phyloP scores from a whole-genome alignment of 1,140 invertebrate species.

The Stenopsyche tienmushanensis region DNA sequence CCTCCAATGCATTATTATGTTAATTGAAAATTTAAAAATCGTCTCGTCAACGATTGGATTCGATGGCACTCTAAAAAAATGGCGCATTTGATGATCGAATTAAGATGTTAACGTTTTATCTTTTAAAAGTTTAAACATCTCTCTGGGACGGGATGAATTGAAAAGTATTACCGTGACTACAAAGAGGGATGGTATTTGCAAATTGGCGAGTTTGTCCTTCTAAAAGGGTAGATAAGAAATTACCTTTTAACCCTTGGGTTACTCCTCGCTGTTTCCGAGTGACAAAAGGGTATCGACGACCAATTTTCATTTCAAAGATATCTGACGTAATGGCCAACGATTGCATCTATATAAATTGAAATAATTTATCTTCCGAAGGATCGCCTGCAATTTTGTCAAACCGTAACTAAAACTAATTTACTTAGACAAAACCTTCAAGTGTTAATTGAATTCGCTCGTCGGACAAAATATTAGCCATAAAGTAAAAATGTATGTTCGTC shows the following conservation, averaged over 20 bases:
- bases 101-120: background rate
- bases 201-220: conserved; percentile 17
- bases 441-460: too few species aligned
- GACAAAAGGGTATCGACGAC: conserved; percentile 14
- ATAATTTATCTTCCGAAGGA: background rate
- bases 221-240: conserved; percentile 29
- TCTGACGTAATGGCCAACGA: background rate
- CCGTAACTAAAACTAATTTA: too few species aligned
- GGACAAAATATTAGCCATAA: too few species aligned
- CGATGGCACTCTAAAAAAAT: background rate
- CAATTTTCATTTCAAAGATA: conserved; percentile 3
- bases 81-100: background rate
- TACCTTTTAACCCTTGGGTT: conserved; percentile 32
- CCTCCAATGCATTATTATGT: background rate
- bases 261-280: conserved; percentile 6
- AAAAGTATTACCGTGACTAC: background rate
- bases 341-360: conserved; percentile 4
- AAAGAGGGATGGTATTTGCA: conserved; percentile 15
- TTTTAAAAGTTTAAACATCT: conserved; percentile 10
- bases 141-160: background rate
- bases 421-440: too few species aligned
- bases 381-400: too few species aligned
- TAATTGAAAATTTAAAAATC: background rate
- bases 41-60: background rate
- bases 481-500: too few species aligned